Evolutionary conservation across 2,113 vertebrate genomes (phyloP), one percentile per base, ranked within the genome.

Genomic region (Microcebus griseorufus): DNA sequence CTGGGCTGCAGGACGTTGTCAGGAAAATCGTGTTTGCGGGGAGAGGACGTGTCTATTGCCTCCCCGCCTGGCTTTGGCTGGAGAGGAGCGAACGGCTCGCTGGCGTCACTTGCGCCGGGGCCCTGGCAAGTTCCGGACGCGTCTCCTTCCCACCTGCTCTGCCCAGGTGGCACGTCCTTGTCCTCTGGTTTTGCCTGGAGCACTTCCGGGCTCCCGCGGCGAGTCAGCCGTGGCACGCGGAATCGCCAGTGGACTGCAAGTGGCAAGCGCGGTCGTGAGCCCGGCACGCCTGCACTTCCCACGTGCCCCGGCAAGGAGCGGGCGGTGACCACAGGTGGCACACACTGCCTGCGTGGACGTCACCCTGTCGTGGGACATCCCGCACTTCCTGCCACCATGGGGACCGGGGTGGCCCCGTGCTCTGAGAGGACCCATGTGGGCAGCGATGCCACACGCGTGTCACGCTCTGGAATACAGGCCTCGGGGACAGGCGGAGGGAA

Each of bases 401-500:
- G 64, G 25, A n/a, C 65, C 13, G 5, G 20, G 78, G 29, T 14
- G 34, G 13, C 1, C 22, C 22, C 0, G 3, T 3, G 34, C 34
- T 27, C 5, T n/a, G 51, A 39, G 51, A 22, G 9, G 1, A 1
- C 10, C 51, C 11, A 0, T 9, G 10, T 9, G 51, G 0, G 0
- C 8, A 1, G 11, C 13, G 11, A 17, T 4, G 39, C 22, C 65
- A 8, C 17, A 45, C 2, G 22, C 17, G 6, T 60, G 29, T 4
- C 53, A 2, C 23, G 2, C 22, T 29, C 39, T 22, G 34, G 45
- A 53, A 39, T n/a, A 32, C 37, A 65, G 39, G 62, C 27, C 27
- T 32, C 6, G 27, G 34, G 20, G 29, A 16, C 3, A 23, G 37
- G 53, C 29, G 29, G 25, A 62, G 23, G 67, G 42, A 34, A 73